Percentiles rank a stretch among this genome's conserved stretches.
phyloP scores from a whole-genome alignment of 2,888 invertebrate genomes.

The Drosophila borborema region DNA sequence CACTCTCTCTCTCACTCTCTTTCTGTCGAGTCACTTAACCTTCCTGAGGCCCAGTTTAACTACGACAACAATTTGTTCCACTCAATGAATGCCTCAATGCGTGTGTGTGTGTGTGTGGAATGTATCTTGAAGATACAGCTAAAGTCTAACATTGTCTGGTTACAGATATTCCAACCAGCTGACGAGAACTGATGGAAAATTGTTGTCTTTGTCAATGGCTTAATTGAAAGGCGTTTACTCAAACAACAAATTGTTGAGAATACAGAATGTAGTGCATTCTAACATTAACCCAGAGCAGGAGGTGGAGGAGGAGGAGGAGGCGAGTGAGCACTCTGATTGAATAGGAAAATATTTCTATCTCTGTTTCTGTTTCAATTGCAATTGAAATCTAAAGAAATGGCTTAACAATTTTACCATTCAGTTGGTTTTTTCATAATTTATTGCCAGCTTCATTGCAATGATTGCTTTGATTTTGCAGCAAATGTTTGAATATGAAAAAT shows the following conservation, averaged over 20 bases:
- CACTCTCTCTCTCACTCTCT: slow-evolving; percentile 43
- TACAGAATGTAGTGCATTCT: not conserved
- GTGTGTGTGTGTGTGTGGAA: slow-evolving; percentile 8
- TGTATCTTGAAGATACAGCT: slow-evolving; percentile 34
- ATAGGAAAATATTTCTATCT: not conserved
- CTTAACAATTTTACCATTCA: not conserved
- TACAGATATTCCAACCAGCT: not conserved
- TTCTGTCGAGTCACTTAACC: slow-evolving; percentile 57
- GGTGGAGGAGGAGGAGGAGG: not conserved
- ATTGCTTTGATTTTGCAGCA: not conserved
- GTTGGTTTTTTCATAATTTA: not conserved
- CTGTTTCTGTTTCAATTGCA: not conserved
- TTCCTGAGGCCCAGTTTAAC: slow-evolving; percentile 27
- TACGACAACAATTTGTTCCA: slow-evolving; percentile 40
- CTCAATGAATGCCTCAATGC: slow-evolving; percentile 28
- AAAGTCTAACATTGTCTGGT: slow-evolving; percentile 17
- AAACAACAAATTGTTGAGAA: slow-evolving; percentile 5
- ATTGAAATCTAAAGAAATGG: not conserved
- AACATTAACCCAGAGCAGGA: not conserved
- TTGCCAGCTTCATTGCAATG: not conserved
- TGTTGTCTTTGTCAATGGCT: slow-evolving; percentile 19
- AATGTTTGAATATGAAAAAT: not conserved
- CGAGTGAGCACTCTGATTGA: not conserved
- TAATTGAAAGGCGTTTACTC: slow-evolving; percentile 24
- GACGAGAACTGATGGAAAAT: slow-evolving; percentile 10